Conservation (phyloP, 2,888 invertebrate species). For the Tuberolachnus salignus region DNA sequence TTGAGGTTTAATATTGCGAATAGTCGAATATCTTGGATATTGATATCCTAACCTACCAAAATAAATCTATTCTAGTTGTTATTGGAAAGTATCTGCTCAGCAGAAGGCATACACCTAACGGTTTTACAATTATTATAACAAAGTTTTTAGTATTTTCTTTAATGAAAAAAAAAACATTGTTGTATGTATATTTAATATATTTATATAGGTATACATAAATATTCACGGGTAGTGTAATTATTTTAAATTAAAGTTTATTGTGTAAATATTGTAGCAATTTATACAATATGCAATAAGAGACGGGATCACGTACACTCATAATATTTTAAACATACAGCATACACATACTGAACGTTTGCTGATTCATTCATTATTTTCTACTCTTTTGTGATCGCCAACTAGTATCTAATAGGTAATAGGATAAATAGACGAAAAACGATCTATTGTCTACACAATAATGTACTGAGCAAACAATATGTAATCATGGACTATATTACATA, state of each 20-base stretch:
- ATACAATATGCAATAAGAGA: conserved; percentile 31
- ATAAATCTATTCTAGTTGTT: conserved; percentile 3
- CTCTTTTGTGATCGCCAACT: conserved; percentile 45
- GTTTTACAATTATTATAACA: not conserved
- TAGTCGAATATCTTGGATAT: no score
- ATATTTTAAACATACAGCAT: conserved; percentile 30
- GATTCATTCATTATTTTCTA: conserved; percentile 56
- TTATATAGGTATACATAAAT: conserved; percentile 9
- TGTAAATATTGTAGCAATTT: conserved; percentile 49
- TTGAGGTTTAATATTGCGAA: no score
- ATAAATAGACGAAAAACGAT: conserved; percentile 51
- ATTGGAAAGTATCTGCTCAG: conserved; percentile 12
- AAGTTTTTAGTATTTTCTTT: not conserved
- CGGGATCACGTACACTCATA: conserved; percentile 33
- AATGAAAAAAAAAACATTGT: conserved; percentile 31
- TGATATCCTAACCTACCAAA: no score
- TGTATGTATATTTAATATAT: conserved; percentile 29
- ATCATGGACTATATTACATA: conserved; percentile 32
- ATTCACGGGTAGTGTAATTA: conserved; percentile 28
- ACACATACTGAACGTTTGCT: conserved; percentile 54
- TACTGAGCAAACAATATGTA: conserved; percentile 48
- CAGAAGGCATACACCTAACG: no score
- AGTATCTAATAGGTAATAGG: conserved; percentile 31
- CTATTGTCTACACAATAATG: conserved; percentile 50
- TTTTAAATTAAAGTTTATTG: conserved; percentile 48